Evolutionary conservation across 30 jellyfish, hydroid and myxozoan genomes (phyloP), one percentile per base, ranked within the genome.

Genomic region (Pseudorhiza aurosa): DNA sequence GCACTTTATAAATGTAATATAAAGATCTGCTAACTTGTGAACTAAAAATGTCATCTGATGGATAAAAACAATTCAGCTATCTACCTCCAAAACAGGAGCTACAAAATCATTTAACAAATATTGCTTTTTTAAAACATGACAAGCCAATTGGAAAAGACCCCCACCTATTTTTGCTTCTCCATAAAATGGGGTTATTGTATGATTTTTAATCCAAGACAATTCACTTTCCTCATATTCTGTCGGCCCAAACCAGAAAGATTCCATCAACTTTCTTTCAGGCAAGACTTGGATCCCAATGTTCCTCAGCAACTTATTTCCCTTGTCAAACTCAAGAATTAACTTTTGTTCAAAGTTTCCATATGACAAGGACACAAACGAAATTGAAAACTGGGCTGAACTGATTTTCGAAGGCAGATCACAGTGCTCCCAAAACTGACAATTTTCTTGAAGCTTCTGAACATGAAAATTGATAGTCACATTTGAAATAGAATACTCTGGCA

Each of bases 301-400:
- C 32, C 84, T 36, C 10, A 69, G 26, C 47, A 86, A 77, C 50
- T 65, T 77, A 12, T 51, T 75, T n/a, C 85, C 87, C 24, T 72
- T 81, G 8, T 62, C 74, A 57, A 86, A 86, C 28, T 77, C 91
- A 67, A 73, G 65, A 19, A 75, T 49, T 32, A 86, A 10, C 17
- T 65, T 57, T 42, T 86, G 96, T 58, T 81, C 75, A 68, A 50
- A 86, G 72, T 75, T 67, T 19, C 96, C 96, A 86, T 58, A 55
- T 28, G 55, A 40, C 11, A 70, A 29, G 15, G 96, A 51, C 11
- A 30, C 19, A 57, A 86, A 86, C 37, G 39, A 65, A 28, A 86
- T 28, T 11, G 40, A 21, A 8, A 74, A 1, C 12, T 74, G 51
- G 58, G 64, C 11, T 19, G 40, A 21, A 17, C 15, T 32, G 9